Evolutionary conservation across 1,140 invertebrate species (phyloP), one percentile per base, ranked within the genome.

Genomic region (Halictus rubicundus): DNA sequence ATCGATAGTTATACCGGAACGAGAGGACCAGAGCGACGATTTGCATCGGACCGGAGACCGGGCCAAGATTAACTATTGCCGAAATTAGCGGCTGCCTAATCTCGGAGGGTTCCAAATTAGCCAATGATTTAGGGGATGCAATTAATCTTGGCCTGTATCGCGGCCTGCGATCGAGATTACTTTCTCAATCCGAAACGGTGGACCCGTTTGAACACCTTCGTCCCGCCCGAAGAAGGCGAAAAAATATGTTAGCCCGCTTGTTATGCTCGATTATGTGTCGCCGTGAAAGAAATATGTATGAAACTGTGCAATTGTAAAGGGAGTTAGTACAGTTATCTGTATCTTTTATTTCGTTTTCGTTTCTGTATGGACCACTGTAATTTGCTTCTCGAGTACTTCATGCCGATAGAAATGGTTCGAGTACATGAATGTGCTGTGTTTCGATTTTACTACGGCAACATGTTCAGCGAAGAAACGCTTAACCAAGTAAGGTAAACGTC

Each of bases 31-130:
- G 32, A 32, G 1, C 27, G 57, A 42, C 39, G 54, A 72, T 79
- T 65, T 63, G 52, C 68, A 60, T 57, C 39, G 25, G 10, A 9
- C 7, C 0, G 64, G 32, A 32, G 49, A 10, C 46, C 25, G 10
- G 10, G 25, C 39, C 19, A 5, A 37, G 60, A 52, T 64, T 78
- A 78, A 72, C 32, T 37, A 46, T 72, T 25, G 68, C 12, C 60
- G 8, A 78, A 72, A 78, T 54, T 46, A 78, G 32, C 12, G 46
- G 68, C 25, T 57, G 76, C 21, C 76, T 78, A 72, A 78, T 72
- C 69, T 49, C 54, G 9, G 7, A 5, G 64, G 27, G 23, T 25
- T 70, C 42, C 23, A 78, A 78, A 78, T 72, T 60, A 49, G 23
- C 5, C 76, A 23, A 65, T 78, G 76, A 78, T 78, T 78, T 71